Evolutionary conservation across 1,140 invertebrate species (phyloP).

Genomic region (Centruroides sculpturatus): DNA sequence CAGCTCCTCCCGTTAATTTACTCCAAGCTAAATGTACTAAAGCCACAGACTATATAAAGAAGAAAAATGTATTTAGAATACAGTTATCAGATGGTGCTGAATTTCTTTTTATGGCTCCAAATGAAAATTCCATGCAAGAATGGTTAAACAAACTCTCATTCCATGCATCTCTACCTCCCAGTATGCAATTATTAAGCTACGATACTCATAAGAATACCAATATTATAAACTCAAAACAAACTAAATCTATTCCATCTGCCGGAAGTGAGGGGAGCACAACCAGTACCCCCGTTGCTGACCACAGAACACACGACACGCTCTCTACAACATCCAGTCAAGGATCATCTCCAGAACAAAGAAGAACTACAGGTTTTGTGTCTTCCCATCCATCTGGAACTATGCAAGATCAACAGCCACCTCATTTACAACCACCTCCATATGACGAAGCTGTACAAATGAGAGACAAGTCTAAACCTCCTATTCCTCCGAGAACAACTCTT

Average conservation of each 20-base stretch:
- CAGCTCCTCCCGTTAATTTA: constrained; percentile 77
- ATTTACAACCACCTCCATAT: constrained; percentile 9
- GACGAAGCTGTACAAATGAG: constrained; percentile 5
- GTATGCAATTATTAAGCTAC: constrained; percentile 70
- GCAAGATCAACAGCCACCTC: not conserved
- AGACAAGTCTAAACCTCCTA: constrained; percentile 10
- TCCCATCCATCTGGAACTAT: not conserved
- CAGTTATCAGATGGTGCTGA: constrained; percentile 78
- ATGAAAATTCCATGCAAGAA: constrained; percentile 60
- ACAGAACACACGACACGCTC: not conserved
- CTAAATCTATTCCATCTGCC: not conserved
- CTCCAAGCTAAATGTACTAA: constrained; percentile 67
- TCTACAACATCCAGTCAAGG: constrained; percentile 10
- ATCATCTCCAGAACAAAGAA: constrained; percentile 10
- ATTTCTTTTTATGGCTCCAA: constrained; percentile 69
- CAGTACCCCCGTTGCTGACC: not conserved
- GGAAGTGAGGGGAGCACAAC: constrained; percentile 2
- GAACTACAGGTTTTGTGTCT: not conserved
- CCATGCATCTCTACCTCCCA: constrained; percentile 79
- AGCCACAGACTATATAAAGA: constrained; percentile 87
- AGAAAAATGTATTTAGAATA: constrained; percentile 84
- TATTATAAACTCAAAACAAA: constrained; percentile 9
- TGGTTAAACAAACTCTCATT: constrained; percentile 91
- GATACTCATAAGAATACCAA: constrained; percentile 13
- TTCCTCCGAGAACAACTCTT: constrained; percentile 7